Base-by-base conservation (phyloP, 92 coral and sea anemone species). In the Meandrina meandrites region DNA sequence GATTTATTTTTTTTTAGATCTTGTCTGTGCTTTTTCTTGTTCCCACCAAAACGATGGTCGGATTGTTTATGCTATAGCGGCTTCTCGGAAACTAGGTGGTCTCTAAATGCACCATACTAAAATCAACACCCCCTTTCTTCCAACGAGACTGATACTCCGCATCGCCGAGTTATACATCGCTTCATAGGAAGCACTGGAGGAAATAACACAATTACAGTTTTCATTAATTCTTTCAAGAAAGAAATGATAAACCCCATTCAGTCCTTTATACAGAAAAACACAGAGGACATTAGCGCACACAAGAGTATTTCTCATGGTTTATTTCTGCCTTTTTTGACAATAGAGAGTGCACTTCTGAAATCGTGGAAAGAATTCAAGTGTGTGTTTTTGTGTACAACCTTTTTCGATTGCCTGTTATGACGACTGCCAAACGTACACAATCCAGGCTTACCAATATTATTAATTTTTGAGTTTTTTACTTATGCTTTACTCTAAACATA, bases 61-160 rank as follows among this genome's bases (percentile, higher is more conserved):
- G 27, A 8, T 73, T 84, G 74, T 84, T 74, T 84, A 75, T 35
- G 28, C 71, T 60, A 57, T 73, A 75, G 87, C 73, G 87, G 81
- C 58, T 75, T 37, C 58, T 34, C 34, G 45, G 53, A 57, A 36
- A 58, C 81, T 56, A 62, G 87, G 87, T 75, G 87, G 47, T 77
- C 74, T 28, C 34, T 64, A n/a, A 37, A 57, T 22, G 73, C 42
- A 79, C 60, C 67, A 17, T 36, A 35, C 81, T 62, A 54, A 13
- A 84, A 37, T 75, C 75, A 73, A 75, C 67, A 47, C 77, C 78
- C 86, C 78, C 35, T 50, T 19, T 31, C n/a, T 19, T 36, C 71
- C 14, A 5, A 31, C 2, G 27, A 51, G 53, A 34, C 53, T n/a
- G 47, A 57, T 35, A 21, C 32, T 60, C 17, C 31, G 15, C 16